Evolutionary conservation across 2,797 vertebrate genomes (phyloP).

Genomic region (Chaunax sp.): DNA sequence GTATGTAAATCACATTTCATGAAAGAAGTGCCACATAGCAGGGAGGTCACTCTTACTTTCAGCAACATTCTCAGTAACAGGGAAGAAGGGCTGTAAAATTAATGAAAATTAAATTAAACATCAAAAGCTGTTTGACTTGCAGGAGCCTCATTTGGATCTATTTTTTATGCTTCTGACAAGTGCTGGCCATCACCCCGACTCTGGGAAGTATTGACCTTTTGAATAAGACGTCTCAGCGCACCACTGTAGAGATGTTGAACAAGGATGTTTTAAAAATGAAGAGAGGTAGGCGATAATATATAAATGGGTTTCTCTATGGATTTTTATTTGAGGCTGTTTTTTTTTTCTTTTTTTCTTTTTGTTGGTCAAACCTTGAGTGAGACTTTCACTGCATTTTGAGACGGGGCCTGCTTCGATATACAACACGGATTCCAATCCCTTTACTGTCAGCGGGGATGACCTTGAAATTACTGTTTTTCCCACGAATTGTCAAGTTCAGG

Average conservation of each 20-base stretch:
- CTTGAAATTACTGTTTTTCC: conserved; percentile 19
- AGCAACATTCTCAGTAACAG: conserved; percentile 12
- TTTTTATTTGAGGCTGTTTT: background rate
- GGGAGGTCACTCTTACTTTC: conserved; percentile 12
- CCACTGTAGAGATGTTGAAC: conserved; percentile 1
- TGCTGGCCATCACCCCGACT: conserved; percentile 10
- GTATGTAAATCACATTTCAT: conserved; percentile 28
- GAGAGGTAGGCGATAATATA: background rate
- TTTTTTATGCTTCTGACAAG: conserved; percentile 31
- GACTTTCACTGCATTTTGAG: conserved; percentile 2
- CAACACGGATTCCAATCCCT: too few relatives aligned
- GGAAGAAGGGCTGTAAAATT: conserved; percentile 12
- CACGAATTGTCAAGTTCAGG: conserved; percentile 42
- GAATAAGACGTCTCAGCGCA: conserved; percentile 4
- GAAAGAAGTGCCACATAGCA: conserved; percentile 12
- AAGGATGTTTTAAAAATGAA: conserved; percentile 18
- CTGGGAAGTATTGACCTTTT: conserved; percentile 7
- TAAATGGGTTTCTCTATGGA: conserved; percentile 1
- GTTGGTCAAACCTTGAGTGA: background rate
- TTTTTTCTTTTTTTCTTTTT: background rate
- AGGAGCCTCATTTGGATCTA: conserved; percentile 37
- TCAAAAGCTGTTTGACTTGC: conserved; percentile 24
- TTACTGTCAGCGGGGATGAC: conserved; percentile 29
- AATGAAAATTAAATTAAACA: conserved; percentile 48
- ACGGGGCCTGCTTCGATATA: too few relatives aligned